Conservation (phyloP, 2,797 vertebrate species). For the Lepidocolaptes lacrymiger region DNA sequence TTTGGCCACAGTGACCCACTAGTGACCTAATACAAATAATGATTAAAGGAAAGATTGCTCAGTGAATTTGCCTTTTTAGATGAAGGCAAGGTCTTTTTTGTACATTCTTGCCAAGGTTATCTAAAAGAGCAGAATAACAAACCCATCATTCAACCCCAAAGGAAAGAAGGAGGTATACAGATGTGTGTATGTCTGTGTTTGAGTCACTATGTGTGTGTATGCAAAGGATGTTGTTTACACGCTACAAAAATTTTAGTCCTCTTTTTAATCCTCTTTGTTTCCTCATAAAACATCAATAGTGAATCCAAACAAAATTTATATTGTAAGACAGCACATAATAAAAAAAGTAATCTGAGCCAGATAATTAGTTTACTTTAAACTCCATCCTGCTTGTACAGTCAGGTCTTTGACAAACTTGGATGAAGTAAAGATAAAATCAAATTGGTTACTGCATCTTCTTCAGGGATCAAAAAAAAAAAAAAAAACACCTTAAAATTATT, state of each 20-base stretch:
- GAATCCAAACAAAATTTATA: background rate
- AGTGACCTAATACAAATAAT: background rate
- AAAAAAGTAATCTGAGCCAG: background rate
- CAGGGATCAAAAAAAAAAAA: background rate
- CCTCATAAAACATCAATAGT: background rate
- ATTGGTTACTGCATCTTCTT: background rate
- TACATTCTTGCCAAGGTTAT: background rate
- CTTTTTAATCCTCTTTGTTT: background rate
- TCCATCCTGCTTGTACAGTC: background rate
- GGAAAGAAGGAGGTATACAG: background rate
- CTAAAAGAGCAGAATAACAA: background rate
- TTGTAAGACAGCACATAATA: background rate
- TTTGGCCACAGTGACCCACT: background rate
- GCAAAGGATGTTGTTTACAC: background rate
- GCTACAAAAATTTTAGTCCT: background rate
- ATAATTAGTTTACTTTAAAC: background rate
- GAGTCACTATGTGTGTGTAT: fast-evolving
- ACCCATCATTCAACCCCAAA: background rate
- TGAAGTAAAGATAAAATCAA: background rate
- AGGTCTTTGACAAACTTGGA: background rate
- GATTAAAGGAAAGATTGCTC: background rate
- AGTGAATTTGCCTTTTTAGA: background rate
- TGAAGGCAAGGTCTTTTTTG: background rate
- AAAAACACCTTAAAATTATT: background rate
- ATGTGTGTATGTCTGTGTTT: background rate